Evolutionary conservation across 2,113 vertebrate genomes (phyloP), one percentile per base, ranked within the genome.

Genomic region (Siphamia tubifer): DNA sequence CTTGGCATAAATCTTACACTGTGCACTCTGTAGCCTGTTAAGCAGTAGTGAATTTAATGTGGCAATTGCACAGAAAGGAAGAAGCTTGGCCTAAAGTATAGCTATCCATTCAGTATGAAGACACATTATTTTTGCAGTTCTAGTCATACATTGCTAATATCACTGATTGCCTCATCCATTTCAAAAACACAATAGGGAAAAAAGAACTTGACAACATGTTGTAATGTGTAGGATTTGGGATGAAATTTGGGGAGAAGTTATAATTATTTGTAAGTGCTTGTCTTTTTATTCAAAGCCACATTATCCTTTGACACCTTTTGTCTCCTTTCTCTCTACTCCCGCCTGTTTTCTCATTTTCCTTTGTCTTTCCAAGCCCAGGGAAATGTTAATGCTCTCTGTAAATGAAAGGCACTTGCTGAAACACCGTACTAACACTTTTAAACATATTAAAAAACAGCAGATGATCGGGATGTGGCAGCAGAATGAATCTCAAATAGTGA

Each of bases 1-100:
- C 48, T 57, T 48, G 54, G 51, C 67, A 66, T 79, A 81, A 62
- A 79, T 64, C 77, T 68, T 61, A 60, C 48, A 67, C 49, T 23
- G 35, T 42, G 24, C 53, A 51, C 56, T 51, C 42, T 3, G 4
- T 60, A 30, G 68, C 62, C 45, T 68, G 72, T 73, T 70, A 66
- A 81, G 57, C 71, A 48, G 20, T 32, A 48, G 23, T 38, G 60
- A 55, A 70, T 80, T 42, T 77, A 71, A 74, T 61, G 65, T 51
- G 51, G 24, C 43, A 79, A 44, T 42, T 32, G 47, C 55, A 35
- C 34, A 71, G 56, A 67, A 51, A 56, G 42, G 39, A 64, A 51
- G 40, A 56, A 19, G 9, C 42, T 61, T 30, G 4, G 51, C 72
- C 51, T 62, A 30, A 57, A 66, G 30, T 49, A 28, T 5, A 47